These are phyloP conservation scores for Euproctis similis DNA, from an alignment of 2,888 invertebrate species.

Conservation along the genomic window DNA sequence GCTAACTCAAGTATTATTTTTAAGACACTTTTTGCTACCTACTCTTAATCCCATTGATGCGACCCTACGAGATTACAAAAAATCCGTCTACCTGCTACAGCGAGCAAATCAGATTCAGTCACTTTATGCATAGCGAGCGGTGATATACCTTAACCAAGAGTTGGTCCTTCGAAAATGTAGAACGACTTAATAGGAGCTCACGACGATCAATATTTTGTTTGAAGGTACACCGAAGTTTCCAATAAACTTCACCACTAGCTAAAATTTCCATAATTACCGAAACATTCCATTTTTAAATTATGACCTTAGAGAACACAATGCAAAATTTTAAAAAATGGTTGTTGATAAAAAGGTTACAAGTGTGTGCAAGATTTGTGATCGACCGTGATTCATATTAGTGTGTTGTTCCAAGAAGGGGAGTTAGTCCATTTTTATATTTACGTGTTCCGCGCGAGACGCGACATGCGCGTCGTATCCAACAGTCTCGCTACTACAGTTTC, in stretches of 20 bases:
- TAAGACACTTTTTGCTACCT: slow-evolving; percentile 37
- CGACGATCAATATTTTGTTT: slow-evolving; percentile 69
- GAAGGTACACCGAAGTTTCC: slow-evolving; percentile 53
- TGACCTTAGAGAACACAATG: slow-evolving; percentile 19
- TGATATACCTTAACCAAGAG: slow-evolving; percentile 49
- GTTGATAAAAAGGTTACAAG: slow-evolving; percentile 37
- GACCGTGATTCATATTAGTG: slow-evolving; percentile 70
- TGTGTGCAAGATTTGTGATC: slow-evolving; percentile 41
- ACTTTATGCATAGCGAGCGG: slow-evolving; percentile 49
- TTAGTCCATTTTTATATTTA: slow-evolving; percentile 75
- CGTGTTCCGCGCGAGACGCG: slow-evolving; percentile 66
- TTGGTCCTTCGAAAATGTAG: slow-evolving; percentile 50
- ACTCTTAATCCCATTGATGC: slow-evolving; percentile 31
- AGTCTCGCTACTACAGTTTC: slow-evolving; percentile 69
- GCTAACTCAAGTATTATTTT: slow-evolving; percentile 6
- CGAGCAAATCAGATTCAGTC: slow-evolving; percentile 48
- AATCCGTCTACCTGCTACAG: slow-evolving; percentile 59
- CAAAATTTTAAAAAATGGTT: slow-evolving; percentile 28
- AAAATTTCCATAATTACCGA: slow-evolving; percentile 44
- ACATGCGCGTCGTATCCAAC: slow-evolving; percentile 72
- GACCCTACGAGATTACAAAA: slow-evolving; percentile 61
- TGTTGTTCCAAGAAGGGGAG: slow-evolving; percentile 70
- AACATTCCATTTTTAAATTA: slow-evolving; percentile 16
- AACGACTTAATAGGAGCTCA: slow-evolving; percentile 39
- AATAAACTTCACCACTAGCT: slow-evolving; percentile 47